Evolutionary conservation across 2,797 vertebrate species (phyloP).

Genomic region (Astyanax mexicanus): DNA sequence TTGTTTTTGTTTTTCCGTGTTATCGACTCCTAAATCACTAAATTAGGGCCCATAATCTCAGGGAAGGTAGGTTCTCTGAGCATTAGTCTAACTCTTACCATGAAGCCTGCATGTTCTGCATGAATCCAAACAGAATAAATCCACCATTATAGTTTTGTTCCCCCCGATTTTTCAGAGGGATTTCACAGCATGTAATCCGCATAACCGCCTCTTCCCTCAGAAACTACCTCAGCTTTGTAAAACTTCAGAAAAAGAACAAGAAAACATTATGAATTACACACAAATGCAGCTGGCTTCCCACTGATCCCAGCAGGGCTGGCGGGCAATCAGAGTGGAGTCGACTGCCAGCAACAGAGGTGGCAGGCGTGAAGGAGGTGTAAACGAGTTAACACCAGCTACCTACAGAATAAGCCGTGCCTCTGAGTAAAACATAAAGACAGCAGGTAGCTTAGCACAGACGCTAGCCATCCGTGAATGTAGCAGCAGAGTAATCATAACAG

Average conservation of each 20-base stretch:
- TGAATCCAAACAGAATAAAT: not conserved
- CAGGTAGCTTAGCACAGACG: not conserved
- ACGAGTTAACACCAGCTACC: conserved; percentile 8
- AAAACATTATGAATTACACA: conserved; percentile 47
- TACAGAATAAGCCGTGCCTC: not conserved
- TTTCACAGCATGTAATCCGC: conserved; percentile 1
- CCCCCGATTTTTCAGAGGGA: not conserved
- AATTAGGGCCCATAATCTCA: too few relatives aligned
- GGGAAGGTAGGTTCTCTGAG: too few relatives aligned
- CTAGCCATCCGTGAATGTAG: not conserved
- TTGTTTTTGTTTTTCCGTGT: too few relatives aligned
- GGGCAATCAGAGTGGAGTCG: not conserved
- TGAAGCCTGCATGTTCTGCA: not conserved
- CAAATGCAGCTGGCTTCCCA: conserved; percentile 6
- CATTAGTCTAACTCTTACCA: not conserved
- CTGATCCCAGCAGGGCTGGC: not conserved
- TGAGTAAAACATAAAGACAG: not conserved
- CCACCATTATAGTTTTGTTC: too few relatives aligned
- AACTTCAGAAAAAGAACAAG: conserved; percentile 24
- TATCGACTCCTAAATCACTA: too few relatives aligned
- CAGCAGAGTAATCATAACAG: not conserved
- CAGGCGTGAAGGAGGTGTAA: conserved; percentile 11
- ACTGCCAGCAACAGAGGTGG: not conserved
- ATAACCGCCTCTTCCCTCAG: not conserved
- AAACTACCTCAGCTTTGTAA: conserved; percentile 5